Conservation (phyloP, 1,140 invertebrate genomes). For the Brachionus paranguensis region DNA sequence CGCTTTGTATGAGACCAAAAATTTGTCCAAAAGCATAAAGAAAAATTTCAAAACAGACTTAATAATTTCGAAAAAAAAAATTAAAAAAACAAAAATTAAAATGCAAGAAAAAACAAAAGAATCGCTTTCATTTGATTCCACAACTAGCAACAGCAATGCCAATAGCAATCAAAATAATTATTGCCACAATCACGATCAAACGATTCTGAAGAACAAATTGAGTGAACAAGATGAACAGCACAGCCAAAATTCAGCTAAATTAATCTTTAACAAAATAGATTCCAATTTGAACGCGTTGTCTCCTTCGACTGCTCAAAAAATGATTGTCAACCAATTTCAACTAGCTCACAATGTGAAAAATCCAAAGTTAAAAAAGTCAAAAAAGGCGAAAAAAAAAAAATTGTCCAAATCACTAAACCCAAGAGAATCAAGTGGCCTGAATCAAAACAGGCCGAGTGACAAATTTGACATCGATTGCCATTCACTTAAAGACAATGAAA, state of each 20-base stretch:
- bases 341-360: background rate
- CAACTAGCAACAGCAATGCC: background rate
- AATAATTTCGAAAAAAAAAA: background rate
- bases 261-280: background rate
- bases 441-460: background rate
- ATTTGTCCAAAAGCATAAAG: background rate
- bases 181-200: background rate
- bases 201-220: background rate
- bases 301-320: background rate
- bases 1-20: background rate
- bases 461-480: background rate
- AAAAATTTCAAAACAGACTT: background rate
- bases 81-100: conserved; percentile 27
- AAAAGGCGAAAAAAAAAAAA: background rate
- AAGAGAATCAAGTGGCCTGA: background rate
- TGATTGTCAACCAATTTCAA: background rate
- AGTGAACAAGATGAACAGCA: background rate
- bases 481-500: background rate
- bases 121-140: background rate
- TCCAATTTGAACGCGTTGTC: background rate
- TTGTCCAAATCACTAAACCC: background rate
- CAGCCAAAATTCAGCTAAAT: background rate
- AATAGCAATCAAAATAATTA: background rate
- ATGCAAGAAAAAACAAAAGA: conserved; percentile 26
- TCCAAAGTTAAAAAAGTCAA: background rate